These are phyloP conservation scores for Hippasteria phrygiana DNA, from an alignment of 53 echinoderm and acorn worm genomes.

Conservation along the genomic window DNA sequence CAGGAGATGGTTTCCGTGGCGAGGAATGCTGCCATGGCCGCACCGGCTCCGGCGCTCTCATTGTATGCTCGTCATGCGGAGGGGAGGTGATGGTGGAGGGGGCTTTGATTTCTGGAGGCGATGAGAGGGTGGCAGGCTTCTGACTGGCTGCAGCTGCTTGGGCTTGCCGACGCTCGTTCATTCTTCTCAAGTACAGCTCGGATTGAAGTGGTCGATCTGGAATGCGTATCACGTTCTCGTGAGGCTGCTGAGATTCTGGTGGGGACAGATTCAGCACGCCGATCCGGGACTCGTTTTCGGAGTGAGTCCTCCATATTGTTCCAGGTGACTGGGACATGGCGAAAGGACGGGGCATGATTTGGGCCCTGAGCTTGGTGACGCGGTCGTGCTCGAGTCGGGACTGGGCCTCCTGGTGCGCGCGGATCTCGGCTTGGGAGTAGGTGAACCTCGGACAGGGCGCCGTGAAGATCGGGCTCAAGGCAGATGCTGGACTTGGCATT, in stretches of 20 bases:
- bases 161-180: constrained; percentile 69
- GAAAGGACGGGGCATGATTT: constrained; percentile 71
- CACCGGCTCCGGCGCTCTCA: constrained; percentile 48
- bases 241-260: constrained; percentile 19
- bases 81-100: constrained; percentile 64
- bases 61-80: constrained; percentile 55
- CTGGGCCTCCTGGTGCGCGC: constrained; percentile 82
- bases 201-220: constrained; percentile 91
- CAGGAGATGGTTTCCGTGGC: constrained; percentile 41
- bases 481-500: constrained; percentile 76
- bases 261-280: constrained; percentile 78
- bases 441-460: constrained; percentile 90
- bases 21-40: constrained; percentile 53
- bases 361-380: constrained; percentile 85
- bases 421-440: constrained; percentile 92
- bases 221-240: constrained; percentile 83
- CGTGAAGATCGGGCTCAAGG: constrained; percentile 80
- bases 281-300: constrained; percentile 86
- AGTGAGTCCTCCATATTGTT: constrained; percentile 87
- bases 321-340: constrained; percentile 80
- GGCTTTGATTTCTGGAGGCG: constrained; percentile 52
- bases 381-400: constrained; percentile 93
- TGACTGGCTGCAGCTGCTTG: constrained; percentile 13
- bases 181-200: constrained; percentile 88
- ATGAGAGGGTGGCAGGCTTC: constrained; percentile 3